Evolutionary conservation across 2,888 invertebrate genomes (phyloP).

Genomic region (Digitonthophagus gazella): DNA sequence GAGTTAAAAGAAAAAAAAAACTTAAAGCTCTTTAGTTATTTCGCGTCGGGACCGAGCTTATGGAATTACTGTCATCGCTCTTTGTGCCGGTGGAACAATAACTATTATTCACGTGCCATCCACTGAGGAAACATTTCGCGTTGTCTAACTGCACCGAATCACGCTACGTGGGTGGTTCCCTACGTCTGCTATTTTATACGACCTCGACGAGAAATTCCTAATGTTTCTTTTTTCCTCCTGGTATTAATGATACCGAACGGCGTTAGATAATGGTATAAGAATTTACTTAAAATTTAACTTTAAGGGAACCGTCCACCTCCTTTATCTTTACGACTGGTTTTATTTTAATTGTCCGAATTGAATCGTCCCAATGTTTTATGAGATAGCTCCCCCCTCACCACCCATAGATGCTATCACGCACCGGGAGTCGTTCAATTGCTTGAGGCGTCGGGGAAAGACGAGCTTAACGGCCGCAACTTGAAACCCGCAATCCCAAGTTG

Average conservation of each 20-base stretch:
- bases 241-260: no score
- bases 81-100: background rate
- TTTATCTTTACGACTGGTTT: conserved; percentile 25
- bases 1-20: no score
- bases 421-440: conserved; percentile 12
- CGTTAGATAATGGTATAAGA: no score
- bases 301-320: no score
- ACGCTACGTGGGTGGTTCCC: background rate
- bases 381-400: conserved; percentile 20
- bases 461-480: conserved; percentile 10
- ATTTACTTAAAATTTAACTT: no score
- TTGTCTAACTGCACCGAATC: background rate
- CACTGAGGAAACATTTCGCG: background rate
- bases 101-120: background rate
- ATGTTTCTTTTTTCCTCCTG: background rate
- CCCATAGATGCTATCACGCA: conserved; percentile 16
- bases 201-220: background rate
- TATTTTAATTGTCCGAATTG: conserved; percentile 28
- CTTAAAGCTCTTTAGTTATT: background rate
- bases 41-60: background rate
- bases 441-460: background rate
- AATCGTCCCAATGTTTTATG: conserved; percentile 26
- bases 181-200: background rate
- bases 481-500: conserved; percentile 4
- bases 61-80: background rate